Conservation (phyloP, 1,140 invertebrate genomes). For the Phymastichus coffea region DNA sequence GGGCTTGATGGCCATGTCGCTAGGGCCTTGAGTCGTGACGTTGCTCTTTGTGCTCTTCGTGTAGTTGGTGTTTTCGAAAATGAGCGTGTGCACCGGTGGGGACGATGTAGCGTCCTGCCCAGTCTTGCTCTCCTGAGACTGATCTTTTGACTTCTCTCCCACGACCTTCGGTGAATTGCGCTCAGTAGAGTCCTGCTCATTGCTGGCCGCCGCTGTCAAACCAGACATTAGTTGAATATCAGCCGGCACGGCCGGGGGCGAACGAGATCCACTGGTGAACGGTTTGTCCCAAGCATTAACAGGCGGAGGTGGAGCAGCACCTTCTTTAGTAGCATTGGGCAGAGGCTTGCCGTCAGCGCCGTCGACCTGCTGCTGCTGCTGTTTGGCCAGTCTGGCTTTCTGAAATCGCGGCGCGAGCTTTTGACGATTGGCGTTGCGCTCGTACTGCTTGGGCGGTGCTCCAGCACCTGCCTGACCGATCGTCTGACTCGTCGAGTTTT, state of each 20-base stretch:
- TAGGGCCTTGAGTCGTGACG: slow-evolving; percentile 31
- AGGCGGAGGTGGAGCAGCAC: slow-evolving; percentile 62
- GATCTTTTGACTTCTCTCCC: too few species aligned
- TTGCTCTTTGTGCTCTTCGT: slow-evolving; percentile 56
- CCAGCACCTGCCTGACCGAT: slow-evolving; percentile 51
- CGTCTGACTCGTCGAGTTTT: slow-evolving; percentile 49
- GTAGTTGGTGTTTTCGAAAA: slow-evolving; percentile 91
- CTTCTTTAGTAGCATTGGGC: slow-evolving; percentile 51
- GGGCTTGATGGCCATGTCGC: slow-evolving; percentile 54
- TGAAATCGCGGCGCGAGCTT: slow-evolving; percentile 79
- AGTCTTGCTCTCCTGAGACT: slow-evolving; percentile 56
- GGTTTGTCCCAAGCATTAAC: slow-evolving; percentile 87
- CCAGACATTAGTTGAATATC: slow-evolving; percentile 48
- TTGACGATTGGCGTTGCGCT: slow-evolving; percentile 55
- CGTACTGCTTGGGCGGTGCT: slow-evolving; percentile 55
- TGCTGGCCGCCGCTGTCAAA: slow-evolving; percentile 22
- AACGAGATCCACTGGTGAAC: slow-evolving; percentile 64
- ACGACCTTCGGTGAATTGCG: slow-evolving; percentile 57
- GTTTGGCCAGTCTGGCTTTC: slow-evolving; percentile 67
- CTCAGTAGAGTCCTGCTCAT: slow-evolving; percentile 51
- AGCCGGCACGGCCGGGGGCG: slow-evolving; percentile 32
- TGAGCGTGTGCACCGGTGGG: slow-evolving; percentile 82
- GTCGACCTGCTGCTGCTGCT: slow-evolving; percentile 48
- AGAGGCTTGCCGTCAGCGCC: slow-evolving; percentile 44
- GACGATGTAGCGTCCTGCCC: slow-evolving; percentile 68